Percentiles rank a stretch among this genome's conserved stretches.
Evolutionary conservation across 2,113 vertebrate genomes (phyloP).

Genomic region (Peromyscus leucopus): DNA sequence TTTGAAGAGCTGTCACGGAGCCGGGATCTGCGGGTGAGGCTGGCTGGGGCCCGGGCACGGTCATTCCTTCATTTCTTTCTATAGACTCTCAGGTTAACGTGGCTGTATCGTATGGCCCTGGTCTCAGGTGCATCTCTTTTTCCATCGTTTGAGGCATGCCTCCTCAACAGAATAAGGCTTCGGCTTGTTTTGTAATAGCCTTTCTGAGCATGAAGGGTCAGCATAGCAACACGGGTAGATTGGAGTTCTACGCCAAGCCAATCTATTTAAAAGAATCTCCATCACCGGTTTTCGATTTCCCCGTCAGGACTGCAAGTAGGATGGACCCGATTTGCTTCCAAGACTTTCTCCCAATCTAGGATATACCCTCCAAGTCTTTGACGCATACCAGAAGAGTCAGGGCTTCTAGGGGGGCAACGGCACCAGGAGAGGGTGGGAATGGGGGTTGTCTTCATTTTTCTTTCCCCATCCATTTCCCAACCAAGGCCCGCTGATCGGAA

Average conservation of each 20-base stretch:
- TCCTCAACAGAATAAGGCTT: neutral
- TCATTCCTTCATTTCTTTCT: conserved; percentile 51
- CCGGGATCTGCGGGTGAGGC: conserved; percentile 78
- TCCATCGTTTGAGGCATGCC: neutral
- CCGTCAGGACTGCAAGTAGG: neutral
- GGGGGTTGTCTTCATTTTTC: neutral
- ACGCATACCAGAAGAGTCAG: neutral
- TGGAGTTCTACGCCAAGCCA: conserved; percentile 7
- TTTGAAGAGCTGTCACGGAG: neutral
- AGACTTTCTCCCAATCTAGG: neutral
- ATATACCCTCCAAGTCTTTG: neutral
- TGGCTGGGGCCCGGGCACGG: conserved; percentile 53
- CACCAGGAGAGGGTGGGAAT: neutral
- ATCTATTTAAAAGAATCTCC: conserved; percentile 39
- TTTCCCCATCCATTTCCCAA: neutral
- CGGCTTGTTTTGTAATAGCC: conserved; percentile 11
- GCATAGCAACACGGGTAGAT: neutral
- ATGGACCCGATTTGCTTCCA: neutral
- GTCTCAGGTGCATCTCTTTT: neutral
- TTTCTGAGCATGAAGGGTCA: neutral
- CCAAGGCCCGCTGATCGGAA: conserved; percentile 83
- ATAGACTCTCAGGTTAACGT: conserved; percentile 32
- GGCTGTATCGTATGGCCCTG: neutral
- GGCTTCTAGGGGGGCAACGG: neutral
- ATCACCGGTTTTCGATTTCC: neutral